phyloP scores from a whole-genome alignment of 2,113 vertebrate genomes.

The Arizona elegans region DNA sequence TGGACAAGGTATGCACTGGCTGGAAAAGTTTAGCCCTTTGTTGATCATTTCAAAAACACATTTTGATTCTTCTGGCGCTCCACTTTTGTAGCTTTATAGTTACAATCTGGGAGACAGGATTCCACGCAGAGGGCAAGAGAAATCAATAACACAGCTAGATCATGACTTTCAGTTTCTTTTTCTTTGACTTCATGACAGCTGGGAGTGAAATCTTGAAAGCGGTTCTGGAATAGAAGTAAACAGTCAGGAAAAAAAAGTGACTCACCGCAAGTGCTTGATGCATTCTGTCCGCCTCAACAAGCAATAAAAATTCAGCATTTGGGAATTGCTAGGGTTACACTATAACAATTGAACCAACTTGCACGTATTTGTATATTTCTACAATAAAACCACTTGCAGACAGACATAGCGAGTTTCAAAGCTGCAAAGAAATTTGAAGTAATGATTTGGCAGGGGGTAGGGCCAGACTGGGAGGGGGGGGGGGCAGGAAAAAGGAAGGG shows the following conservation, averaged over 20 bases:
- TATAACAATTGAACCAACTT: neutral
- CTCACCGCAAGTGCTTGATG: neutral
- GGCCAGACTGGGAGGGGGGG: neutral
- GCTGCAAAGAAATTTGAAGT: neutral
- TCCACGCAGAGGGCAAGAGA: neutral
- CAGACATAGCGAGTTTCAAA: neutral
- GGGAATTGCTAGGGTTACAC: neutral
- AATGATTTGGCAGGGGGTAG: neutral
- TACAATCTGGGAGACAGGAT: neutral
- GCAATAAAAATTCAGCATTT: neutral
- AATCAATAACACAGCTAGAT: slow-evolving; percentile 25
- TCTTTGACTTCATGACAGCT: slow-evolving; percentile 92
- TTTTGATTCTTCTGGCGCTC: neutral
- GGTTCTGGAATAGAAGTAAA: slow-evolving; percentile 74
- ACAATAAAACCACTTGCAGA: neutral
- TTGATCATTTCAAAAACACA: neutral
- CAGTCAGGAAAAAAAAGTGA: neutral
- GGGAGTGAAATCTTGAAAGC: slow-evolving; percentile 96
- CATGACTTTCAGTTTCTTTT: slow-evolving; percentile 88
- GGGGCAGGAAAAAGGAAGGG: neutral
- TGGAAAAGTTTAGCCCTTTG: neutral
- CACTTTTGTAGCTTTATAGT: neutral
- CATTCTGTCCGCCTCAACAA: neutral
- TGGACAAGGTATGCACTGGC: neutral
- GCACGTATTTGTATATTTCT: neutral